A percentile compares a stretch with the other conserved stretches of the same genome.
Conservation (phyloP, 2,888 invertebrate species). For the Lamellibrachia satsuma region DNA sequence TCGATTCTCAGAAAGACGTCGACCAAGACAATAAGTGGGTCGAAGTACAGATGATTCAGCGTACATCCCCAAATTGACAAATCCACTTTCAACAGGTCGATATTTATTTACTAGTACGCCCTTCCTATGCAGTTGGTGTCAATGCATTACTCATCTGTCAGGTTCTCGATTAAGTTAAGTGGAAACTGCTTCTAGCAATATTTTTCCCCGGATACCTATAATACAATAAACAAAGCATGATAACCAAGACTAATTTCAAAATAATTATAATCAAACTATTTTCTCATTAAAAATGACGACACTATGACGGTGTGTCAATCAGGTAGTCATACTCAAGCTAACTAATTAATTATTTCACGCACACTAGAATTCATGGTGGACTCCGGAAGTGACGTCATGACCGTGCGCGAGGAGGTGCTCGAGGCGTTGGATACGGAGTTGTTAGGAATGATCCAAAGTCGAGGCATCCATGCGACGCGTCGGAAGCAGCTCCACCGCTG, state of each 20-base stretch:
- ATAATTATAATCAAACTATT: too few species aligned
- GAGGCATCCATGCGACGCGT: conserved; percentile 57
- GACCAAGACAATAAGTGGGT: too few species aligned
- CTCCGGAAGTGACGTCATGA: conserved; percentile 62
- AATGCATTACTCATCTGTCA: too few species aligned
- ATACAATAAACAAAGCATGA: neutral
- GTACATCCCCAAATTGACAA: too few species aligned
- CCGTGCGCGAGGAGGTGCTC: conserved; percentile 53
- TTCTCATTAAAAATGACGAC: neutral
- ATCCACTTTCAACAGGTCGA: too few species aligned
- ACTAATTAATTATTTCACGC: neutral
- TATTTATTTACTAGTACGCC: too few species aligned
- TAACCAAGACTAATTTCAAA: too few species aligned
- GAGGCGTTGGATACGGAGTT: conserved; percentile 52
- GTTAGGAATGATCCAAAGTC: conserved; percentile 54
- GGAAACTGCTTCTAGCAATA: too few species aligned
- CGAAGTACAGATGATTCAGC: too few species aligned
- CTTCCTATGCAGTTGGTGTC: too few species aligned
- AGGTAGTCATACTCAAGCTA: neutral
- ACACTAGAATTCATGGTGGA: conserved; percentile 61
- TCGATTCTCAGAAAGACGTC: too few species aligned
- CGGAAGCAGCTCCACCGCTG: conserved; percentile 56
- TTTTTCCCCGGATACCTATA: neutral
- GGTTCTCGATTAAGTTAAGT: too few species aligned
- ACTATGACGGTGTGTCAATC: neutral